A percentile compares a stretch with the other conserved stretches of the same genome.
phyloP scores from a whole-genome alignment of 2,888 invertebrate genomes.

The Drosophila hawaiiensis region DNA sequence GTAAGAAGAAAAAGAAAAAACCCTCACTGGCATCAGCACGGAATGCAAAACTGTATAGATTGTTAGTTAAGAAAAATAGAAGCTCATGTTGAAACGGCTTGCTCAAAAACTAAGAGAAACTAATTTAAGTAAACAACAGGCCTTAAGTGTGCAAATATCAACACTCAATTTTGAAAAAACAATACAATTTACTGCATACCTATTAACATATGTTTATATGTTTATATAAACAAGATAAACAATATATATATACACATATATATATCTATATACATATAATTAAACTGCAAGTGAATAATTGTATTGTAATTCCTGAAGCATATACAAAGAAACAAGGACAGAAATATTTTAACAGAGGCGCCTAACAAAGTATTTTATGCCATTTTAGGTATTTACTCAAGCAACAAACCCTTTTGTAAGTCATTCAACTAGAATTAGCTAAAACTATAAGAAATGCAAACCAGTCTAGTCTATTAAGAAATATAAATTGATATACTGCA shows the following conservation, averaged over 20 bases:
- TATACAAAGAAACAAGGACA: conserved; percentile 40
- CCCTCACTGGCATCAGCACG: conserved; percentile 26
- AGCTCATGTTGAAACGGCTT: conserved; percentile 55
- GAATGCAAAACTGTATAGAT: conserved; percentile 44
- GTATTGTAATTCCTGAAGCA: conserved; percentile 48
- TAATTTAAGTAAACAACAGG: conserved; percentile 67
- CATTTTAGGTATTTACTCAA: conserved; percentile 68
- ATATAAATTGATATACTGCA: conserved; percentile 25
- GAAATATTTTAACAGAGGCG: conserved; percentile 67
- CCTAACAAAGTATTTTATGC: conserved; percentile 71
- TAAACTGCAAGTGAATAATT: conserved; percentile 58
- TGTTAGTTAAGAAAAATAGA: conserved; percentile 19
- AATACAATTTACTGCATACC: conserved; percentile 49
- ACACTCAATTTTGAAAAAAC: conserved; percentile 65
- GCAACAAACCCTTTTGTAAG: conserved; percentile 57
- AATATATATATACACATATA: conserved; percentile 8
- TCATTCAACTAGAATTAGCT: conserved; percentile 41
- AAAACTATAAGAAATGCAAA: conserved; percentile 30
- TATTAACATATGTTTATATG: conserved; percentile 12
- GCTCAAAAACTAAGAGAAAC: conserved; percentile 53
- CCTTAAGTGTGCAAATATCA: conserved; percentile 81
- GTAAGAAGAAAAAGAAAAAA: conserved; percentile 10
- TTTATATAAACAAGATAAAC: not conserved
- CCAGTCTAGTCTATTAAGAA: conserved; percentile 64
- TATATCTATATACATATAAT: conserved; percentile 33